A percentile compares a stretch with the other conserved stretches of the same genome.
phyloP scores from a whole-genome alignment of 1,140 invertebrate genomes.

The Drosophila tani region DNA sequence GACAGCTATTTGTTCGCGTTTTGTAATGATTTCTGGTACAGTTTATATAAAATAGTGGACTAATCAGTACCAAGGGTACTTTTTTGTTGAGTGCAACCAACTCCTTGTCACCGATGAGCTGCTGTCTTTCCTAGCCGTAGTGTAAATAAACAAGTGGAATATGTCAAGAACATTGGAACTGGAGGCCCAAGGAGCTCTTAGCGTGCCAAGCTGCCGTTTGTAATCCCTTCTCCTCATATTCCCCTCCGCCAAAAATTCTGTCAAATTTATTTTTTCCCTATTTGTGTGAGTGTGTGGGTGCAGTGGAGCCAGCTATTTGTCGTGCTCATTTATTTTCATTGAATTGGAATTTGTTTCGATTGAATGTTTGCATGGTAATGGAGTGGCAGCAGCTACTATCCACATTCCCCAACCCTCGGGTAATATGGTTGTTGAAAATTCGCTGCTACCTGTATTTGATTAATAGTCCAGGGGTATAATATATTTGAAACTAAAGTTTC shows the following conservation, averaged over 20 bases:
- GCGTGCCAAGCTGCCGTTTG: conserved; percentile 71
- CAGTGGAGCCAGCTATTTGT: conserved; percentile 61
- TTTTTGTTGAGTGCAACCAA: conserved; percentile 6
- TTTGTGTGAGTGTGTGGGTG: conserved; percentile 2
- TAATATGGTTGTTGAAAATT: conserved; percentile 60
- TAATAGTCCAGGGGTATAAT: conserved; percentile 63
- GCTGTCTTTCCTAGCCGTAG: conserved; percentile 46
- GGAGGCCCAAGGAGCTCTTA: conserved; percentile 55
- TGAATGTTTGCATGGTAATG: conserved; percentile 83
- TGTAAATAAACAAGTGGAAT: conserved; percentile 82
- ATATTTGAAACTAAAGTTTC: conserved; percentile 76
- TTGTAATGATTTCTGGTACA: no score
- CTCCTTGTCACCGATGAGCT: conserved; percentile 12
- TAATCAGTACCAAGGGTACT: no score
- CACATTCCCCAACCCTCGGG: not conserved
- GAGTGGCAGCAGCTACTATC: conserved; percentile 62
- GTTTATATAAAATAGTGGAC: no score
- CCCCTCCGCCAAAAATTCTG: conserved; percentile 41
- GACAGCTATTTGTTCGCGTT: no score
- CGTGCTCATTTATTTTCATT: conserved; percentile 83
- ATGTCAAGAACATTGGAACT: conserved; percentile 71
- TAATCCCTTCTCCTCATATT: conserved; percentile 44
- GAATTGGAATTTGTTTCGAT: conserved; percentile 82
- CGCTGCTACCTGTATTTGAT: conserved; percentile 55
- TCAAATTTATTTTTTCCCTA: conserved; percentile 66